phyloP scores from a whole-genome alignment of 2,797 vertebrate species.

The Lithobates pipiens region DNA sequence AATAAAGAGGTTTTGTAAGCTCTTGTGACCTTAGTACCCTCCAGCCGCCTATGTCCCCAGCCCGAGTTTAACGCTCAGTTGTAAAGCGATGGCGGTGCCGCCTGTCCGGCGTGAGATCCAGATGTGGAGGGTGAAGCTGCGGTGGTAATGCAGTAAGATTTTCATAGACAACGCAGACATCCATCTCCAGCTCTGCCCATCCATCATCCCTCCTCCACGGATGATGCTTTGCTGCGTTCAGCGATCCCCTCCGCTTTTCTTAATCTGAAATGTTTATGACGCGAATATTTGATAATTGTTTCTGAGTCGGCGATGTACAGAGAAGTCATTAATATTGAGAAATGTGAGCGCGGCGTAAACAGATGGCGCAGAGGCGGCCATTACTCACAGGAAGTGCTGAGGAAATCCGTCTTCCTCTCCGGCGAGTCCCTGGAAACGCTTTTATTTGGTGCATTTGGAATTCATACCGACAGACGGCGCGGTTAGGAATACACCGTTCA shows the following conservation, averaged over 20 bases:
- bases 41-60: too few species aligned
- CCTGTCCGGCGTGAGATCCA: too few species aligned
- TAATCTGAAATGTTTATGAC: constrained; percentile 77
- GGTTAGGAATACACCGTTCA: too few species aligned
- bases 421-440: not conserved
- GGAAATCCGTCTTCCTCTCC: constrained; percentile 54
- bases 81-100: too few species aligned
- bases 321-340: constrained; percentile 72
- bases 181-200: constrained; percentile 68
- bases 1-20: too few species aligned
- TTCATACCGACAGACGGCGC: too few species aligned
- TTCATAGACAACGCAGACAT: constrained; percentile 59
- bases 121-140: too few species aligned
- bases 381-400: constrained; percentile 67
- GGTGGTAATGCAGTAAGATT: too few species aligned
- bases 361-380: constrained; percentile 1
- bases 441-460: not conserved
- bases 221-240: constrained; percentile 69
- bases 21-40: too few species aligned
- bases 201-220: constrained; percentile 64
- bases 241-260: constrained; percentile 74
- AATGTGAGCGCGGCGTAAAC: constrained; percentile 63
- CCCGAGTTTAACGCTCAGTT: too few species aligned
- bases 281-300: constrained; percentile 74
- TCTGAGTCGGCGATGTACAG: constrained; percentile 76